Evolutionary conservation across 2,113 vertebrate species (phyloP).

Genomic region (Callorhinus ursinus): DNA sequence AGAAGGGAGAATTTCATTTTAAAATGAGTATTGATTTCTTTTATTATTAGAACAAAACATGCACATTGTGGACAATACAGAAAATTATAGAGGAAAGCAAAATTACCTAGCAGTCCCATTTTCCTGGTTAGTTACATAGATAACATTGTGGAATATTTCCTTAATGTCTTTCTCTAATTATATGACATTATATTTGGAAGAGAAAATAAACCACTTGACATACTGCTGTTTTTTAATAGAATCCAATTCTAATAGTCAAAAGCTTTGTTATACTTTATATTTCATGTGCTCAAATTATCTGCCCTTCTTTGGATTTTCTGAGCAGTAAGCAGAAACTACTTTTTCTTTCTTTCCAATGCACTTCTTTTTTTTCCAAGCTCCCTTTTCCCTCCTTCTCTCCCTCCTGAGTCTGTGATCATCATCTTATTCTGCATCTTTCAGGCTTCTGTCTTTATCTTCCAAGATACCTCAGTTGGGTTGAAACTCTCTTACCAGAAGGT

Average conservation of each 20-base stretch:
- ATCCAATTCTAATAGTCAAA: background rate
- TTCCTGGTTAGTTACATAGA: background rate
- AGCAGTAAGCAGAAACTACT: background rate
- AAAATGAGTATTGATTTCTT: conserved; percentile 43
- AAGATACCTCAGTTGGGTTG: background rate
- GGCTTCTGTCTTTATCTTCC: background rate
- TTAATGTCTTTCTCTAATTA: background rate
- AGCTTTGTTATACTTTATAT: background rate
- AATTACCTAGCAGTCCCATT: background rate
- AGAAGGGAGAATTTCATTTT: conserved; percentile 39
- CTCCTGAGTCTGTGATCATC: background rate
- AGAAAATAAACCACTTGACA: background rate
- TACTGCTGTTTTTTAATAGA: conserved; percentile 1
- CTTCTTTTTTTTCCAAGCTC: background rate
- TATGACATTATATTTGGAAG: conserved; percentile 27
- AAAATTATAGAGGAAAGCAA: conserved; percentile 36
- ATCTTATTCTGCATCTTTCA: background rate
- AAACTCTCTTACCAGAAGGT: background rate
- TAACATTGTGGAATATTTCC: conserved; percentile 13
- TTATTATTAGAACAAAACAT: conserved; percentile 15
- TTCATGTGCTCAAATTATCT: background rate
- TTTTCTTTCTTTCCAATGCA: background rate
- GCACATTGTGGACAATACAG: background rate
- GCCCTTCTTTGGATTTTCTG: background rate
- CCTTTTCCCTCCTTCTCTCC: background rate